Conservation (phyloP, 2,113 vertebrate species). For the Barnardius zonarius region DNA sequence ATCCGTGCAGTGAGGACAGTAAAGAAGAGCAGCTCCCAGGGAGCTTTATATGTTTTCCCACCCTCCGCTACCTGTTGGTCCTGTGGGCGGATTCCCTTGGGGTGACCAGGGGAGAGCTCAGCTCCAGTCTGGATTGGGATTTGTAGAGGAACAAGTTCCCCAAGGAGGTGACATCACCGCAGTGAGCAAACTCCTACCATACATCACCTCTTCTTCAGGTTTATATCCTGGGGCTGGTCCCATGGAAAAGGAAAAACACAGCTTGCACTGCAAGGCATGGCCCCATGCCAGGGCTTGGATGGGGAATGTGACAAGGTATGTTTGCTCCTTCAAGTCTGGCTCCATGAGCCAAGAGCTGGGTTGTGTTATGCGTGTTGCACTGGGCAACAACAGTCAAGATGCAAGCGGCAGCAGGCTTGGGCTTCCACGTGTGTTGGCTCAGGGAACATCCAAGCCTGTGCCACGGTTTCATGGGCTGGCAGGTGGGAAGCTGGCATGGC, state of each 20-base stretch:
- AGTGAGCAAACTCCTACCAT: not conserved
- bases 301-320: constrained; percentile 7
- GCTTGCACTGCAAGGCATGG: not conserved
- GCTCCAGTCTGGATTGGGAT: constrained; percentile 36
- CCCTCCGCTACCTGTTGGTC: not conserved
- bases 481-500: not conserved
- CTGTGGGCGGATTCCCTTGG: constrained; percentile 11
- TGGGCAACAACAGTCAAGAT: not conserved
- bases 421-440: not conserved
- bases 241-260: constrained; percentile 5
- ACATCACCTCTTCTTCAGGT: not conserved
- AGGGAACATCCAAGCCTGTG: not conserved
- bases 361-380: not conserved
- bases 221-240: not conserved
- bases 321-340: not conserved
- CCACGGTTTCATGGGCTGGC: not conserved
- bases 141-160: constrained; percentile 37
- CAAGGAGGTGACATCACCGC: not conserved
- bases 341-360: not conserved
- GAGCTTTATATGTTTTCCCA: constrained; percentile 42
- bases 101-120: not conserved
- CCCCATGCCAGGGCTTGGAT: not conserved
- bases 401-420: not conserved
- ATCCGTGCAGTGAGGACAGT: not conserved
- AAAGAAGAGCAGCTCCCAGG: not conserved